Base-by-base conservation (phyloP, 1,140 invertebrate genomes). In the Procambarus clarkii region DNA sequence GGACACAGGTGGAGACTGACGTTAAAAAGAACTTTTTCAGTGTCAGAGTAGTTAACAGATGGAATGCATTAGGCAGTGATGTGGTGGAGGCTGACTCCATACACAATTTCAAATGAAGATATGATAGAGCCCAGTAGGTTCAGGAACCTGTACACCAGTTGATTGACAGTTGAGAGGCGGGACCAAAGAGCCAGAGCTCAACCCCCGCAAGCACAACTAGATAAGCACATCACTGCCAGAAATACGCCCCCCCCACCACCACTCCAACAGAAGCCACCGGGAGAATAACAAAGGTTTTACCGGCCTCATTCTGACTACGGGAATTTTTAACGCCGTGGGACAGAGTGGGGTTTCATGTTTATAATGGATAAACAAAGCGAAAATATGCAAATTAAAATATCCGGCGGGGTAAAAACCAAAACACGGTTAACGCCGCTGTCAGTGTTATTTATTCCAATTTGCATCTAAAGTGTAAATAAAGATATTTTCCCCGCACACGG, bases 321-420 rank as follows among this genome's bases (percentile, higher is more conserved):
- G 5, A 74, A 34, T 74, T 34, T 34, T 74, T 34, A 34, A 74
- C 24, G 60, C 69, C 2, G 15, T 5, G 69, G 69, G 69, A 74
- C 69, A 34, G 21, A 4, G 4, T n/a, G 69, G 8, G n/a, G n/a
- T 74, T 74, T 74, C 69, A 34, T 74, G 69, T 34, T 74, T 74
- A 24, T 74, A 24, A 34, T 21, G 69, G 69, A 34, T 74, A 74
- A 74, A 74, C 69, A 74, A 74, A 74, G 69, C n/a, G 69, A 74
- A 74, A 74, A 74, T 74, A 74, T 74, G 69, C 69, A 74, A 74
- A 74, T 74, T 7, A 74, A 74, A 74, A 74, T 74, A 74, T 74
- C 69, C 21, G 7, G 24, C n/a, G 21, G 69, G 11, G n/a, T 24
- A 74, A 34, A 24, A 74, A 74, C 69, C n/a, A 74, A 74, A 74